phyloP scores from a whole-genome alignment of 2,113 vertebrate species.

The Columbina picui region DNA sequence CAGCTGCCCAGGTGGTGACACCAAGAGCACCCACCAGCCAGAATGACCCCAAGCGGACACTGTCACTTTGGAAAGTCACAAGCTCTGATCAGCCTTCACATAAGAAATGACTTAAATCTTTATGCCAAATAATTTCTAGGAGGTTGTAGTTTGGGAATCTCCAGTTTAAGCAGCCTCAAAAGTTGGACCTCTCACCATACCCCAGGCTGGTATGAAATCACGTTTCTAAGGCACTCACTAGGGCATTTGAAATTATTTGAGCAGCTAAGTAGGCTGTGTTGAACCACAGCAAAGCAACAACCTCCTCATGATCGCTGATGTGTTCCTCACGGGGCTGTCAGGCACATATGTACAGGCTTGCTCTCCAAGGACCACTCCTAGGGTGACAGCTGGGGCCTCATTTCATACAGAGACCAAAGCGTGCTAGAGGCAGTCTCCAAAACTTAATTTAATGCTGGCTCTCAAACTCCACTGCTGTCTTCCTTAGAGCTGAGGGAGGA shows the following conservation, averaged over 20 bases:
- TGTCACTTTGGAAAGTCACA: background rate
- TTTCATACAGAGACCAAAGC: background rate
- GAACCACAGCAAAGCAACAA: background rate
- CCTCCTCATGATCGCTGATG: background rate
- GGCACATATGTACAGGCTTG: background rate
- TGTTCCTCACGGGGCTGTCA: background rate
- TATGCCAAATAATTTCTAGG: background rate
- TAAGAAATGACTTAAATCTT: background rate
- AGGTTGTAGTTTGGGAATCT: background rate
- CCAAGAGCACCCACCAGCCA: background rate
- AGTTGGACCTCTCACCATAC: background rate
- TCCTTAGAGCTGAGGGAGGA: background rate
- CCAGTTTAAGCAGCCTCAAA: rapidly evolving
- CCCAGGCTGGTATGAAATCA: background rate
- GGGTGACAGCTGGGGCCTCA: background rate
- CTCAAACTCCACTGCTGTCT: background rate
- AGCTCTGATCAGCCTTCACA: background rate
- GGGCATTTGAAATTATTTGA: background rate
- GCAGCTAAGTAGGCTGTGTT: background rate
- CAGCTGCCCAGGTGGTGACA: background rate
- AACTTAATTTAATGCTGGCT: background rate
- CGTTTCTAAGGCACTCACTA: background rate
- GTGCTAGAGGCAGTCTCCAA: background rate
- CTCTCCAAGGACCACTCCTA: background rate
- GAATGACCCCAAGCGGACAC: background rate